Evolutionary conservation across 2,797 vertebrate genomes (phyloP), one percentile per base, ranked within the genome.

Genomic region (Myotis myotis): DNA sequence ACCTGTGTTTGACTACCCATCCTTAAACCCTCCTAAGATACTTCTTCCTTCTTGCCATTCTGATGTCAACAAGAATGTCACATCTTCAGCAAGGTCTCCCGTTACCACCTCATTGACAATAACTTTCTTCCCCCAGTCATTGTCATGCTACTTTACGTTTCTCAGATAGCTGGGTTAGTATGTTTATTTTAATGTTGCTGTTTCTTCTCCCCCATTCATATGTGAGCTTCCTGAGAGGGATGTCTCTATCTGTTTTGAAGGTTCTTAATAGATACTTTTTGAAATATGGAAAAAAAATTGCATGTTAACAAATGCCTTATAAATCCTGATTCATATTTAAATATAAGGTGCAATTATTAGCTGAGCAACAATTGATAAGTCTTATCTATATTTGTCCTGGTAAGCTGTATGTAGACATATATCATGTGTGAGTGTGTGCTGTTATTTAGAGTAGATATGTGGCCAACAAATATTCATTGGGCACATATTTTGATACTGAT

Each of bases 401-500:
- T 16, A 79, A 82, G 22, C 47, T 16, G 11, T 47, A 41, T 64
- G 60, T 83, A 81, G 66, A 36, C 28, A 30, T n/a, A 36, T 19
- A 12, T n/a, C 30, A 44, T 5, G 38, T 41, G 38, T 60, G n/a
- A 57, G 25, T 76, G 10, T 71, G n/a, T 53, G 22, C 38, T 44
- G 7, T 85, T 28, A 47, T 89, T 70, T 83, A 89, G 64, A 82
- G 85, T 85, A 70, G 38, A 66, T 92, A 89, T 94, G 74, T 25
- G 80, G 93, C 96, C 97, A 96, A 91, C 81, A 71, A 71, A 92
- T 71, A 85, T 97, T 97, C 80, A 93, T 51, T 25, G 97, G 86
- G 81, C 90, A 94, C 55, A 90, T 76, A 94, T 96, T 96, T 96
- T 93, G 64, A 87, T 97, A 95, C 70, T 96, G 96, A 98, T 97